Evolutionary conservation across 2,113 vertebrate genomes (phyloP).

Genomic region (Dasyprocta punctata): DNA sequence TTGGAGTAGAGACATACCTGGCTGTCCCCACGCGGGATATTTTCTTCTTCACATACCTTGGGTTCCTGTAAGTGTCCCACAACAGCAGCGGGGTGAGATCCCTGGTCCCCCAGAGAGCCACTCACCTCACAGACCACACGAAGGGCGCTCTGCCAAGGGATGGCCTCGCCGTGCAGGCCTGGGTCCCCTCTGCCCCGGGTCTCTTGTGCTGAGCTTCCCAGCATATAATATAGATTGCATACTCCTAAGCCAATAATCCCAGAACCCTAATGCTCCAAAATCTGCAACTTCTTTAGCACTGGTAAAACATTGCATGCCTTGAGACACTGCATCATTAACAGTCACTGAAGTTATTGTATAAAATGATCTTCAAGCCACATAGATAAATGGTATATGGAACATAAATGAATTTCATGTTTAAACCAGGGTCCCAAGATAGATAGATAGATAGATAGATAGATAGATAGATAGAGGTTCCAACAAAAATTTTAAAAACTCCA

Average conservation of each 20-base stretch:
- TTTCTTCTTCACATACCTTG: neutral
- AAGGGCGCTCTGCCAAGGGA: neutral
- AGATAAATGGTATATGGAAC: neutral
- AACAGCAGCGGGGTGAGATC: neutral
- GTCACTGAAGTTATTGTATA: neutral
- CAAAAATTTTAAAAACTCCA: neutral
- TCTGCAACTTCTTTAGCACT: neutral
- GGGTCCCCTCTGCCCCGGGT: neutral
- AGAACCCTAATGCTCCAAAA: neutral
- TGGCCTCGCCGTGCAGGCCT: too few species aligned
- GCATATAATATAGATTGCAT: neutral
- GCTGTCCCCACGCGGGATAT: accelerated
- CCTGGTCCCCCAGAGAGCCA: neutral
- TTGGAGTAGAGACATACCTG: neutral
- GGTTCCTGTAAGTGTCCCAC: neutral
- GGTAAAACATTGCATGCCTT: neutral
- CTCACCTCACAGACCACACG: neutral
- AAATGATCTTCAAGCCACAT: neutral
- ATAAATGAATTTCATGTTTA: neutral
- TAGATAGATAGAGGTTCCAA: neutral
- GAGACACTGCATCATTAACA: neutral
- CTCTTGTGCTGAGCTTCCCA: neutral
- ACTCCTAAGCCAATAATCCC: neutral
- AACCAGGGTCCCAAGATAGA: neutral
- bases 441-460: neutral